Evolutionary conservation across 1,140 invertebrate species (phyloP).

Genomic region (Drosophila rufa): DNA sequence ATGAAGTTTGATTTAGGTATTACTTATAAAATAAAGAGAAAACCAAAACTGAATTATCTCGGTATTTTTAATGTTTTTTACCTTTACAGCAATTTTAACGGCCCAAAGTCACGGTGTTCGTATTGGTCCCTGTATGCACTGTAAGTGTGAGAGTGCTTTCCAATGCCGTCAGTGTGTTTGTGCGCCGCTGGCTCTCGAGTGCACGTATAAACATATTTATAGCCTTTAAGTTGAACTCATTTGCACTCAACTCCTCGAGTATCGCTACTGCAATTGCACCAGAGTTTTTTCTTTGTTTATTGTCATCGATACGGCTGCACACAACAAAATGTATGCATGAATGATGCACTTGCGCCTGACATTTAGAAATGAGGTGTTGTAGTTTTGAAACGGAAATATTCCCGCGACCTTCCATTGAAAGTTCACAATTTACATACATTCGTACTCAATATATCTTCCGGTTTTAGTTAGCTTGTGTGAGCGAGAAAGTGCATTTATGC

Average conservation of each 20-base stretch:
- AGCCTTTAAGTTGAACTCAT: slow-evolving; percentile 79
- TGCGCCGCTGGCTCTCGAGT: slow-evolving; percentile 12
- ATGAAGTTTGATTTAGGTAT: slow-evolving; percentile 76
- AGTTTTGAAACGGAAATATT: slow-evolving; percentile 53
- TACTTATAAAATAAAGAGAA: slow-evolving; percentile 75
- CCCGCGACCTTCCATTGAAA: slow-evolving; percentile 60
- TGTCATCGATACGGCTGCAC: slow-evolving; percentile 29
- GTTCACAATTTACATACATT: slow-evolving; percentile 28
- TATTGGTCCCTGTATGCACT: not conserved
- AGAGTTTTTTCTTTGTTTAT: slow-evolving; percentile 58
- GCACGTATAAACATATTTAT: slow-evolving; percentile 56
- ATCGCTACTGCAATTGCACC: slow-evolving; percentile 36
- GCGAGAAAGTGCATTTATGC: slow-evolving; percentile 19
- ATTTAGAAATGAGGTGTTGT: slow-evolving; percentile 26
- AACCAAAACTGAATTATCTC: slow-evolving; percentile 42
- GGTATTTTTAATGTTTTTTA: slow-evolving; percentile 15
- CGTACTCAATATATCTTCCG: slow-evolving; percentile 22
- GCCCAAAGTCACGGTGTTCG: not conserved
- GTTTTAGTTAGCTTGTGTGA: slow-evolving; percentile 13
- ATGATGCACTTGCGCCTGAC: slow-evolving; percentile 3
- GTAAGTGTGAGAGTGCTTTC: slow-evolving; percentile 18
- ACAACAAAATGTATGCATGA: not conserved
- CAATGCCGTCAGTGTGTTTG: slow-evolving; percentile 22
- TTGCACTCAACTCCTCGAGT: slow-evolving; percentile 63
- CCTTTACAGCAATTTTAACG: slow-evolving; percentile 28